Conservation (phyloP, 2,797 vertebrate species). For the Meriones psammophilus region DNA sequence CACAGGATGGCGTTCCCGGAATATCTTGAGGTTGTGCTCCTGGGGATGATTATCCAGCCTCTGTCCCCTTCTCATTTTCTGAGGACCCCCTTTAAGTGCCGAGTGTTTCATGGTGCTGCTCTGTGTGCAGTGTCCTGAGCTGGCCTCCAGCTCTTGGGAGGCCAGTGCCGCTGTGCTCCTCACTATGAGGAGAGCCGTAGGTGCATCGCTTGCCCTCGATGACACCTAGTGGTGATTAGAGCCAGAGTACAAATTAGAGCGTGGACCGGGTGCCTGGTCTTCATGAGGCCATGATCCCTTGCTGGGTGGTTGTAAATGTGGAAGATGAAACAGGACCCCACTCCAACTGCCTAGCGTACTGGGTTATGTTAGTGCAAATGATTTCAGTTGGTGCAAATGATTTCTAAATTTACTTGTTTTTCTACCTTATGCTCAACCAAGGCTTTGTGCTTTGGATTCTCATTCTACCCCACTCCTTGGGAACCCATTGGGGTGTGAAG, state of each 20-base stretch:
- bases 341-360: neutral
- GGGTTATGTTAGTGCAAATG: neutral
- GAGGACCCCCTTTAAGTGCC: neutral
- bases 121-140: neutral
- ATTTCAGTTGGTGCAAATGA: neutral
- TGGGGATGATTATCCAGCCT: neutral
- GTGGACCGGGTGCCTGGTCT: neutral
- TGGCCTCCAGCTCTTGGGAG: neutral
- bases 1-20: neutral
- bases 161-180: neutral
- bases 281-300: neutral
- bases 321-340: neutral
- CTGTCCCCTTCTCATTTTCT: neutral
- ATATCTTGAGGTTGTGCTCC: neutral
- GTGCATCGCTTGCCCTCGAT: neutral
- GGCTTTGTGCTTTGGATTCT: neutral
- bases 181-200: neutral
- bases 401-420: slow-evolving; percentile 11
- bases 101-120: neutral
- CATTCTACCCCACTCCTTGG: neutral
- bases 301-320: neutral
- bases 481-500: neutral
- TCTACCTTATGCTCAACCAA: neutral
- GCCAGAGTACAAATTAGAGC: neutral
- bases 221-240: neutral